Evolutionary conservation across 1,140 invertebrate genomes (phyloP), one percentile per base, ranked within the genome.

Genomic region (Aphis craccivora): DNA sequence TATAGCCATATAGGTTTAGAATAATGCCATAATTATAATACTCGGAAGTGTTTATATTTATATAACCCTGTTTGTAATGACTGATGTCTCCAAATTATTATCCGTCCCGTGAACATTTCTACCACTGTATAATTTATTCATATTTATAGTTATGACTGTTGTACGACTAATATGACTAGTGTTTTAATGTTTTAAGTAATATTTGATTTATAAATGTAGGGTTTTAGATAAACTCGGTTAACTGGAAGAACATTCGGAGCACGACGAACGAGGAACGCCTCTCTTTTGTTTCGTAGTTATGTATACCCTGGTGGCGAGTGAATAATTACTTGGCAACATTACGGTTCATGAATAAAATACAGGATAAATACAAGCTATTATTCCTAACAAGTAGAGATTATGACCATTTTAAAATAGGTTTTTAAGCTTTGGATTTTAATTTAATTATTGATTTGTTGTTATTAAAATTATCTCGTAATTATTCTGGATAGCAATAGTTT

Each of bases 291-390:
- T 67, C 30, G 11, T 30, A 67, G 53, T 45, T 40, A 67, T 90
- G 55, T 90, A 20, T 43, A 60, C 23, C 14, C 51, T 30, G 25
- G 37, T 43, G 53, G 55, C 30, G 25, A 67, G 89, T 43, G 89
- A 90, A 90, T 67, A 90, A 90, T 90, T 67, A 90, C 37, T 90
- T 67, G 37, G 37, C 55, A 90, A 67, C 37, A 90, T 90, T 67
- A 67, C 14, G 53, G 37, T 90, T 30, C 9, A 37, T 43, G 48
- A 55, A 89, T 89, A 89, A 89, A 53, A 45, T 55, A 89, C 20
- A 18, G 20, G 3, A 55, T 55, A 88, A 48, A n/a, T 48, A 48
- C 43, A 8, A 87, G 40, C 83, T 48, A 87, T 48, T 88, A 88
- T 88, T 88, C n/a, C 87, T 20, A 53, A 23, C n/a, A 88, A 88